A percentile compares a stretch with the other conserved stretches of the same genome.
Evolutionary conservation across 2,113 vertebrate genomes (phyloP).

Genomic region (Lampris incognitus): DNA sequence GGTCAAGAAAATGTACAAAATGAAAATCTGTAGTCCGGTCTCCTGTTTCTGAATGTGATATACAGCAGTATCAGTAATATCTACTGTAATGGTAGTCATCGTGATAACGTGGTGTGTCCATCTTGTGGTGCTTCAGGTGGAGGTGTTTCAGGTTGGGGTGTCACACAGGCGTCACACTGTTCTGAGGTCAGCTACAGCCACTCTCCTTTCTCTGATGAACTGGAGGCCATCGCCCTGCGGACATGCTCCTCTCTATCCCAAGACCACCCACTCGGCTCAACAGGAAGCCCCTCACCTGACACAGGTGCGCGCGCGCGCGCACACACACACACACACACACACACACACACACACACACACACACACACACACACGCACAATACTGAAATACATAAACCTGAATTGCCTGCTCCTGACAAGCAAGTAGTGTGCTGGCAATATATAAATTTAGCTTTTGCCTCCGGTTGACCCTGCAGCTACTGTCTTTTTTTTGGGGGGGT

Average conservation of each 20-base stretch:
- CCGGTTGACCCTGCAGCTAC: no score
- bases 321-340: background rate
- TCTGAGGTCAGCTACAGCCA: conserved; percentile 65
- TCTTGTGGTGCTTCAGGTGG: conserved; percentile 55
- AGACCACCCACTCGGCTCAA: conserved; percentile 49
- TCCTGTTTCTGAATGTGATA: no score
- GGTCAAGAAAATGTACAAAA: no score
- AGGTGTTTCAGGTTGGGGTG: conserved; percentile 17
- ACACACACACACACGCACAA: background rate
- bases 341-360: conserved; percentile 1
- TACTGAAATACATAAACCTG: no score
- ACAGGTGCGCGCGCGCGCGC: conserved; percentile 57
- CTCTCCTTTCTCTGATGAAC: conserved; percentile 74
- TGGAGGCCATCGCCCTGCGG: conserved; percentile 70
- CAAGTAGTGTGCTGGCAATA: no score
- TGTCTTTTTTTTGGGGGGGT: no score
- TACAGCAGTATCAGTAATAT: no score
- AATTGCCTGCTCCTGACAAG: no score
- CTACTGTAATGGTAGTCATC: background rate
- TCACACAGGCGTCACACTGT: conserved; percentile 40
- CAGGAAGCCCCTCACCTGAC: conserved; percentile 44
- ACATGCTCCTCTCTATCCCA: conserved; percentile 65
- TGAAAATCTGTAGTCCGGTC: no score
- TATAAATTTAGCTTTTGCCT: no score
- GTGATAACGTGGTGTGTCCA: background rate